Evolutionary conservation across 2,888 invertebrate genomes (phyloP), one percentile per base, ranked within the genome.

Genomic region (Polydrusus pterygomalis): DNA sequence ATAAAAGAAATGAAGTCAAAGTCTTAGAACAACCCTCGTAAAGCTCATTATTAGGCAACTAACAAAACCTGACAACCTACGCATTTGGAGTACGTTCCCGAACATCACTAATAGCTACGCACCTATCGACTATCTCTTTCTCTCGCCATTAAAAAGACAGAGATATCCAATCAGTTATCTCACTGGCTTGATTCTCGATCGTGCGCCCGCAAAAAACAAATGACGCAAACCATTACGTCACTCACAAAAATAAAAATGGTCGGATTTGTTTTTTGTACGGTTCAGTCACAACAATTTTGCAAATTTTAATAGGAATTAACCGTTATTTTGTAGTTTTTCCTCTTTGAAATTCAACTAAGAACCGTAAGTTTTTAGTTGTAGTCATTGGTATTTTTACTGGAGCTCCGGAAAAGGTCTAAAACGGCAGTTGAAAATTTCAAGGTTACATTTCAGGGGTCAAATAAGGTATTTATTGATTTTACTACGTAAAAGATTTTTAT

Each of bases 201-300:
- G 62, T 43, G 30, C 30, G 49, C 63, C 38, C 47, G 34, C 25
- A 63, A 65, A 72, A 65, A 65, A 71, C 71, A 77, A 75, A 77
- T 77, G 77, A 77, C 77, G 77, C 75, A 77, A 77, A 74, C 77
- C 70, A 78, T 78, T 78, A 75, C 78, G 78, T 78, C 78, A 78
- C 78, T 75, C 75, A 75, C 73, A 75, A 78, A 78, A 78, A 78
- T 78, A 78, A 78, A 78, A 78, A 78, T 78, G 78, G 78, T 78
- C 34, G 75, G 73, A 58, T 78, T 78, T 78, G 78, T 75, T 75
- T 75, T 75, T 69, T 75, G 30, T 67, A 69, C 71, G 56, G 77
- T 74, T 70, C 68, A 38, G 15, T 17, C 63, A 20, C 25, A 43
- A 25, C 45, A 70, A 68, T 70, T 77, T 69, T 30, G 64, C 49